Base-by-base conservation (phyloP, 2,888 invertebrate species). In the Sussaba pulchella region DNA sequence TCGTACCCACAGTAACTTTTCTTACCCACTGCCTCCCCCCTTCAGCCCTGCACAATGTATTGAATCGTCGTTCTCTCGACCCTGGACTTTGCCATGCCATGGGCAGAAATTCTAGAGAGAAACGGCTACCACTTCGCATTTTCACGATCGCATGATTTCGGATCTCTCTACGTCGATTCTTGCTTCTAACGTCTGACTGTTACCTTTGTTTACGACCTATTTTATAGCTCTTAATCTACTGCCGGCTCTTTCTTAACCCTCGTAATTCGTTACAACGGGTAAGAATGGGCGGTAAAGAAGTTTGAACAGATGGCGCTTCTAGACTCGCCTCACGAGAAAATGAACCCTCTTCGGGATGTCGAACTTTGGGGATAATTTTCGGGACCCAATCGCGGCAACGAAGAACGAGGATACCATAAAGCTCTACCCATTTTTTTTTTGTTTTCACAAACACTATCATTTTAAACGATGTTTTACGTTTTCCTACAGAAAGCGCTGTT, bases 151-250 rank as follows among this genome's bases (percentile, higher is more conserved):
- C 71, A 81, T 66, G 73, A 70, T 78, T 73, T 73, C 70, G 54
- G 57, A 78, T 75, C 75, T 70, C 50, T 66, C 26, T n/a, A n/a
- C 54, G 5, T 57, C 19, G 54, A 57, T 47, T 57, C 43, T 64
- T 43, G 61, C 14, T 36, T 81, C 26, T 70, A 24, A 41, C 52
- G 43, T 50, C 50, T n/a, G 31, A 64, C 72, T 43, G 54, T 69
- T 50, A 69, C 52, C 76, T 71, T 79, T 81, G 75, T 82, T 82
- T 78, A 82, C 69, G 64, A 43, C 74, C 75, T 63, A 69, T 69
- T 76, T 80, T 72, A 67, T 47, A 39, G 63, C 76, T 57, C 67
- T 79, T 64, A 69, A 74, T 79, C 69, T 69, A 71, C 76, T 54
- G 26, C 45, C 67, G 61, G 52, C 52, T 39, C 39, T 39, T 71